These are phyloP conservation scores for Hyperopisus bebe DNA, from an alignment of 2,113 vertebrate genomes.

Conservation along the genomic window DNA sequence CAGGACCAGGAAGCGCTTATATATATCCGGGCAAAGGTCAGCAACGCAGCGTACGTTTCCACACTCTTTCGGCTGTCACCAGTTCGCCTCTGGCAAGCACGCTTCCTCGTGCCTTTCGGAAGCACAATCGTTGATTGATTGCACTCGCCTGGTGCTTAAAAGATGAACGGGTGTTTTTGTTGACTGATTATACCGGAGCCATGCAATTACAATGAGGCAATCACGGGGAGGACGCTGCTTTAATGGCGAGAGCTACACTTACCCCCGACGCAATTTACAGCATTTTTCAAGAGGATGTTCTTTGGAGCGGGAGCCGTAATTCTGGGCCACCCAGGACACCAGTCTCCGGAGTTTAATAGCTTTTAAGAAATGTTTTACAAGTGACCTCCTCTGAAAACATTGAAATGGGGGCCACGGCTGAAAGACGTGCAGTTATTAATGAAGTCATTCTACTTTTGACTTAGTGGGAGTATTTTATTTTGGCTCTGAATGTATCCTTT, in stretches of 20 bases:
- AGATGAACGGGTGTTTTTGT: neutral
- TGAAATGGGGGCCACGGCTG: neutral
- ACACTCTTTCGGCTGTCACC: neutral
- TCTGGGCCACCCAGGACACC: neutral
- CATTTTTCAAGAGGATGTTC: neutral
- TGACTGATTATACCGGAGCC: conserved; percentile 4
- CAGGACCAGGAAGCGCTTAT: neutral
- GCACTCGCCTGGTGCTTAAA: conserved; percentile 11
- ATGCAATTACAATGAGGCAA: conserved; percentile 9
- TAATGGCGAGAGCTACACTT: neutral
- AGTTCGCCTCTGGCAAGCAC: neutral
- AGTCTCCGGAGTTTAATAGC: conserved; percentile 21
- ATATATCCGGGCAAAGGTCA: neutral
- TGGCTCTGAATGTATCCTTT: conserved; percentile 10
- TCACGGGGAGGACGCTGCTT: neutral
- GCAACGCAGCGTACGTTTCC: neutral
- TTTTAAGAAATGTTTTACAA: conserved; percentile 22
- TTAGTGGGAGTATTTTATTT: conserved; percentile 1
- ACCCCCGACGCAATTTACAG: conserved; percentile 13
- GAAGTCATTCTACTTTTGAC: neutral
- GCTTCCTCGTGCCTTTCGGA: neutral
- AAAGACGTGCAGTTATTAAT: conserved; percentile 16
- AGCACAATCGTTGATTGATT: conserved; percentile 12
- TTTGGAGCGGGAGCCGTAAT: neutral
- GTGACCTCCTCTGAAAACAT: conserved; percentile 15